Conservation (phyloP, 2,797 vertebrate species). For the Benthosema pterotum region DNA sequence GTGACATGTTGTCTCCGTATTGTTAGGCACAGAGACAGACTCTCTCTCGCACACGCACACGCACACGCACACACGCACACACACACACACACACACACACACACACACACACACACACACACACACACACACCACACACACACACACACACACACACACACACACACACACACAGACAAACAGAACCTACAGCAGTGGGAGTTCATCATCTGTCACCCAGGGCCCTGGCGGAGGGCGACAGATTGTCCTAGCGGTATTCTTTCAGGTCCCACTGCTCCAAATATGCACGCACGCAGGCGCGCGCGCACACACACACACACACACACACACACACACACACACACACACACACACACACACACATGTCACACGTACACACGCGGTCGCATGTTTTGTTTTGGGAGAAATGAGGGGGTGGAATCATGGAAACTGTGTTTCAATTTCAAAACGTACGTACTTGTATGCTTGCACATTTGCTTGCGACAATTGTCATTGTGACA, state of each 20-base stretch:
- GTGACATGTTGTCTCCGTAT: slow-evolving; percentile 46
- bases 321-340: slow-evolving; percentile 22
- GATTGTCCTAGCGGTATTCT: slow-evolving; percentile 75
- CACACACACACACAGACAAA: slow-evolving; percentile 33
- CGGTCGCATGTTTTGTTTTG: slow-evolving; percentile 61
- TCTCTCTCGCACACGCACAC: background rate
- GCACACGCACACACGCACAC: slow-evolving; percentile 1
- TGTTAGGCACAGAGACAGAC: slow-evolving; percentile 14
- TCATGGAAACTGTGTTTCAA: too few relatives aligned
- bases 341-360: slow-evolving; percentile 5
- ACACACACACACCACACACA: background rate
- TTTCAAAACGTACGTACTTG: too few relatives aligned
- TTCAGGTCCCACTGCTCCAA: slow-evolving; percentile 73
- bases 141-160: slow-evolving; percentile 33
- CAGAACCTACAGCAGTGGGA: slow-evolving; percentile 58
- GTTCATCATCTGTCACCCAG: slow-evolving; percentile 81
- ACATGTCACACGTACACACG: slow-evolving; percentile 32
- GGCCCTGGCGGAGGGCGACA: slow-evolving; percentile 71
- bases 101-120: slow-evolving; percentile 4
- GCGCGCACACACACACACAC: slow-evolving; percentile 22
- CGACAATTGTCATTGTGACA: too few relatives aligned
- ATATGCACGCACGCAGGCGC: slow-evolving; percentile 34
- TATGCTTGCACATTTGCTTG: too few relatives aligned
- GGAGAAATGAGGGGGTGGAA: slow-evolving; percentile 34
- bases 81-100: slow-evolving; percentile 5